These are phyloP conservation scores for Aselliscus stoliczkanus DNA, from an alignment of 2,797 vertebrate species.

Conservation along the genomic window DNA sequence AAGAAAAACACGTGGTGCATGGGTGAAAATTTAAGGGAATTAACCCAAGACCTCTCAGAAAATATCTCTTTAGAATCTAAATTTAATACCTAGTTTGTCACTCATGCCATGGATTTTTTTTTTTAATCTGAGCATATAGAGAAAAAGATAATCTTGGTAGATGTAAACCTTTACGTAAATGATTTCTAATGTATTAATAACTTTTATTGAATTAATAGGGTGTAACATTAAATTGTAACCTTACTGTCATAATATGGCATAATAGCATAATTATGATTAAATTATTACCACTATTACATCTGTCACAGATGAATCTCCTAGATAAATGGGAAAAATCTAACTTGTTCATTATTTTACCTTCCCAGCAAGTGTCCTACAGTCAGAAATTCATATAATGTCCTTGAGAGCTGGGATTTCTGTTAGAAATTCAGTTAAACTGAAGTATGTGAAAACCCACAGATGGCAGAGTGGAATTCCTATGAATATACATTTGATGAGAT, in stretches of 20 bases:
- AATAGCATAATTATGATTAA: conserved; percentile 56
- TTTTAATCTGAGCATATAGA: conserved; percentile 20
- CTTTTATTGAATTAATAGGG: conserved; percentile 62
- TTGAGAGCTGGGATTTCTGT: conserved; percentile 18
- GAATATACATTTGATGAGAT: conserved; percentile 47
- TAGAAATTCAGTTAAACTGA: conserved; percentile 45
- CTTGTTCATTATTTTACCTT: conserved; percentile 60
- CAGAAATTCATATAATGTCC: conserved; percentile 42
- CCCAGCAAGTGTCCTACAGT: conserved; percentile 15
- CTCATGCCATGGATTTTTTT: not conserved
- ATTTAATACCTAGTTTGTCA: not conserved
- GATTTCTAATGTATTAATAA: conserved; percentile 51
- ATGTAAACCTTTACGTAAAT: conserved; percentile 47
- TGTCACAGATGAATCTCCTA: conserved; percentile 42
- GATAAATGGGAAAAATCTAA: not conserved
- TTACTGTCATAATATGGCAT: conserved; percentile 66
- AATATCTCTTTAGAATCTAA: conserved; percentile 1
- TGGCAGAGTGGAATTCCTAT: conserved; percentile 4
- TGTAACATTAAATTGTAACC: conserved; percentile 63
- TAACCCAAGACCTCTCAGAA: not conserved
- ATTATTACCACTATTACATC: conserved; percentile 56
- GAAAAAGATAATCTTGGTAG: not conserved
- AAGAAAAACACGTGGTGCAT: not conserved
- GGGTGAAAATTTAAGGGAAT: not conserved
- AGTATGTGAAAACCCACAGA: conserved; percentile 36